These are phyloP conservation scores for Napeogenes inachia DNA, from an alignment of 2,888 invertebrate species.

Conservation along the genomic window DNA sequence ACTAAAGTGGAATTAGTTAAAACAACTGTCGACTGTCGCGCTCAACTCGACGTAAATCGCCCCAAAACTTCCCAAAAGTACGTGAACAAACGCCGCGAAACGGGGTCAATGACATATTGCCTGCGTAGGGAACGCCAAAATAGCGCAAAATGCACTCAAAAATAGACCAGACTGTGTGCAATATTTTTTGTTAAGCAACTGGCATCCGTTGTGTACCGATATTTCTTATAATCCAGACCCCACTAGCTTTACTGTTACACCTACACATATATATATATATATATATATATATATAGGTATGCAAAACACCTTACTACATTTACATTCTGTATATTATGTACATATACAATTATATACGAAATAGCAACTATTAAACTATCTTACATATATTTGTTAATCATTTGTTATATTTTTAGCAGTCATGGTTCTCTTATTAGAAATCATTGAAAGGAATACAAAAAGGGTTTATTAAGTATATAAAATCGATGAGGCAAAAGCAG, in stretches of 20 bases:
- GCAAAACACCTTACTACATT: no score
- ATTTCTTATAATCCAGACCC: not conserved
- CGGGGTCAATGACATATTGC: constrained; percentile 75
- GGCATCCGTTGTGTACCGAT: constrained; percentile 25
- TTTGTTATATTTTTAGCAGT: no score
- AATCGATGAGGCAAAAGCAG: constrained; percentile 20
- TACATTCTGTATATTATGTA: no score
- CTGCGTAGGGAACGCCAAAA: constrained; percentile 76
- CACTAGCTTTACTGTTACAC: no score
- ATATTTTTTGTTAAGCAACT: constrained; percentile 69
- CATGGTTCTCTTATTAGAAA: not conserved
- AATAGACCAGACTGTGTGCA: constrained; percentile 75
- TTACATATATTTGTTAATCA: no score
- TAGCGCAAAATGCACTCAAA: constrained; percentile 77
- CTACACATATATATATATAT: no score
- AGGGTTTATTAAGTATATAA: constrained; percentile 14
- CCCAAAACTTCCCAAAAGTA: constrained; percentile 73
- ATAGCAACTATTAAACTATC: no score
- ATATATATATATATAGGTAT: no score
- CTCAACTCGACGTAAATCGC: constrained; percentile 46
- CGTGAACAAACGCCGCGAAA: constrained; percentile 72
- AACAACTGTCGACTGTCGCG: not conserved
- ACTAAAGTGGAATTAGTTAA: not conserved
- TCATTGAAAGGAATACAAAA: not conserved
- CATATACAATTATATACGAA: no score